Evolutionary conservation across 2,888 invertebrate species (phyloP).

Genomic region (Ectropis crepuscularia): DNA sequence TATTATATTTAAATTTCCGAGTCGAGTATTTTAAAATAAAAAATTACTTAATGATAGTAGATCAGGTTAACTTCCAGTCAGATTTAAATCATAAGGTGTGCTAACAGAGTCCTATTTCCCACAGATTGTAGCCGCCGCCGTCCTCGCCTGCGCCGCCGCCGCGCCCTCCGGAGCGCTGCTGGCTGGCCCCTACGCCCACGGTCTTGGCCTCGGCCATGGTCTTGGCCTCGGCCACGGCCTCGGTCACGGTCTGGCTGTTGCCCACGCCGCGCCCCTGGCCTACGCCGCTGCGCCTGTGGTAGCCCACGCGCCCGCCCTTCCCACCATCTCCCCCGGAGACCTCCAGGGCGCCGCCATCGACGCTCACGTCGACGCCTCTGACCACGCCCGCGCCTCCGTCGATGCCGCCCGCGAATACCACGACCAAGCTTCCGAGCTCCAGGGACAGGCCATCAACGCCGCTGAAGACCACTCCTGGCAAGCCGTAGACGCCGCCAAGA

Average conservation of each 20-base stretch:
- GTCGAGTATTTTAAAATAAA: constrained; percentile 3
- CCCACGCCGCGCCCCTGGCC: constrained; percentile 55
- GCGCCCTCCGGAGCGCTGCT: constrained; percentile 72
- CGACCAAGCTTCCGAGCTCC: constrained; percentile 78
- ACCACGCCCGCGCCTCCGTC: constrained; percentile 76
- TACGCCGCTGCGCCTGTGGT: constrained; percentile 57
- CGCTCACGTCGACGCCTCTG: constrained; percentile 75
- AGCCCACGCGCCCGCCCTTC: constrained; percentile 61
- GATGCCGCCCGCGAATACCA: constrained; percentile 75
- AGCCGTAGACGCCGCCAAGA: constrained; percentile 76
- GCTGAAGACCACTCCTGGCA: constrained; percentile 81
- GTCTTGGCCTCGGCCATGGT: constrained; percentile 38
- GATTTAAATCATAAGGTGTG: background rate
- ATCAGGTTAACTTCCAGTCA: background rate
- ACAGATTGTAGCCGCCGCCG: constrained; percentile 84
- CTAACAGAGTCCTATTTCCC: constrained; percentile 39
- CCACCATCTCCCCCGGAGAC: constrained; percentile 79
- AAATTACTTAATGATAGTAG: constrained; percentile 19
- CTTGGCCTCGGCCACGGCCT: constrained; percentile 36
- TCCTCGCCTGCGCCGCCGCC: constrained; percentile 78
- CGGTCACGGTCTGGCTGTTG: constrained; percentile 40
- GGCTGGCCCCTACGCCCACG: constrained; percentile 65
- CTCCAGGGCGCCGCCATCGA: constrained; percentile 76
- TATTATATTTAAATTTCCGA: background rate
- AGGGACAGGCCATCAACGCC: constrained; percentile 77